phyloP scores from a whole-genome alignment of 2,888 invertebrate genomes.

The Amiota mariae region DNA sequence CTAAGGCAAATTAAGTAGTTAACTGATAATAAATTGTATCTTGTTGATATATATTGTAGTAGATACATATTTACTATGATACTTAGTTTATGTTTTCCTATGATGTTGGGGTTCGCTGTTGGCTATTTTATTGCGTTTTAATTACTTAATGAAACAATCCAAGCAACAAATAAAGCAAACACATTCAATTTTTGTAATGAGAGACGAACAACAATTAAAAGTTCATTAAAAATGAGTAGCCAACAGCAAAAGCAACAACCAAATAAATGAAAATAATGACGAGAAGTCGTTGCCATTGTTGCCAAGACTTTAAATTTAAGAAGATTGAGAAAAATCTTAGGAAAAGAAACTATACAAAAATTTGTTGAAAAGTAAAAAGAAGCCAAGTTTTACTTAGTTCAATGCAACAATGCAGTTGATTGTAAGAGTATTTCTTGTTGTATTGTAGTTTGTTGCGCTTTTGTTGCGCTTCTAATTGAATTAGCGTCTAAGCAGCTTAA shows the following conservation, averaged over 20 bases:
- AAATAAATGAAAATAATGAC: too few relatives aligned
- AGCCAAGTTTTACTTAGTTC: too few relatives aligned
- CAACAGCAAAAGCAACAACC: background rate
- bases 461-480: conserved; percentile 55
- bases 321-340: too few relatives aligned
- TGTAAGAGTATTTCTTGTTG: background rate
- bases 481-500: conserved; percentile 64
- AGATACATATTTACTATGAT: too few relatives aligned
- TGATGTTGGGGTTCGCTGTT: too few relatives aligned
- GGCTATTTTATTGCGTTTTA: conserved; percentile 58
- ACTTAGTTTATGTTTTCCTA: too few relatives aligned
- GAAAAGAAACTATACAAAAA: too few relatives aligned
- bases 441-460: background rate
- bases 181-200: conserved; percentile 59
- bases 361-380: too few relatives aligned
- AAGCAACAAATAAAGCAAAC: conserved; percentile 24
- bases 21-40: background rate
- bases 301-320: too few relatives aligned
- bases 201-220: conserved; percentile 62
- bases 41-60: background rate
- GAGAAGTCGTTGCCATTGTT: too few relatives aligned
- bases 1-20: too few relatives aligned
- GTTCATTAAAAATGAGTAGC: conserved; percentile 54
- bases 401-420: background rate
- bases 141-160: conserved; percentile 65